phyloP scores from a whole-genome alignment of 2,113 vertebrate species.

The Symphodus melops region DNA sequence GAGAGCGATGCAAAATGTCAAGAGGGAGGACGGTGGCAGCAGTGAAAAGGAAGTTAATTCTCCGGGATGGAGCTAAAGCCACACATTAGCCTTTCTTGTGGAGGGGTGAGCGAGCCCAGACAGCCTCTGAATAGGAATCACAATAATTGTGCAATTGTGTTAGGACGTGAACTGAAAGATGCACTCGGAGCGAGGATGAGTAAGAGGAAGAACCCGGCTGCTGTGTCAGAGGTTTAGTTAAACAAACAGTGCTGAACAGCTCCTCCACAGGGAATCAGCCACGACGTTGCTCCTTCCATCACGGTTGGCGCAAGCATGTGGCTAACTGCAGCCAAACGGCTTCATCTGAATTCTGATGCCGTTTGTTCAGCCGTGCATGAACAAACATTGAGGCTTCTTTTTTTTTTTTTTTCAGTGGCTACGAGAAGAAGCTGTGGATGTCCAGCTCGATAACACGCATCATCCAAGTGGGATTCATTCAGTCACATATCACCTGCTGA shows the following conservation, averaged over 20 bases:
- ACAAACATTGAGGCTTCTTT: neutral
- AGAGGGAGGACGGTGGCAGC: slow-evolving; percentile 16
- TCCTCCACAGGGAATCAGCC: neutral
- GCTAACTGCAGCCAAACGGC: neutral
- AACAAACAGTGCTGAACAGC: slow-evolving; percentile 6
- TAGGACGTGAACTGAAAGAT: slow-evolving; percentile 44
- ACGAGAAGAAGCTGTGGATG: neutral
- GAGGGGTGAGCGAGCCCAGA: slow-evolving; percentile 45
- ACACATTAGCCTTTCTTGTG: slow-evolving; percentile 55
- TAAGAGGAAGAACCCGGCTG: neutral
- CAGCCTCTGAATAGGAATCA: slow-evolving; percentile 32
- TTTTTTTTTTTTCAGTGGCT: neutral
- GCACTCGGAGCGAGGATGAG: slow-evolving; percentile 26
- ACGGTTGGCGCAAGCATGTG: neutral
- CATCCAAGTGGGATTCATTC: too few species aligned
- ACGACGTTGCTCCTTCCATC: slow-evolving; percentile 3
- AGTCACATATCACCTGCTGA: too few species aligned
- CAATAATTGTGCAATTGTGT: slow-evolving; percentile 65
- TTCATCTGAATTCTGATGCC: neutral
- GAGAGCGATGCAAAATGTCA: slow-evolving; percentile 54
- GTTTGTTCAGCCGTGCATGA: neutral
- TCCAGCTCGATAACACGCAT: neutral
- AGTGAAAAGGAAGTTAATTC: slow-evolving; percentile 44
- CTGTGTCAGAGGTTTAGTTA: slow-evolving; percentile 1
- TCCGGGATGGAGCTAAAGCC: slow-evolving; percentile 39